Base-by-base conservation (phyloP, 2,888 invertebrate species). In the Cataglyphis livida region DNA sequence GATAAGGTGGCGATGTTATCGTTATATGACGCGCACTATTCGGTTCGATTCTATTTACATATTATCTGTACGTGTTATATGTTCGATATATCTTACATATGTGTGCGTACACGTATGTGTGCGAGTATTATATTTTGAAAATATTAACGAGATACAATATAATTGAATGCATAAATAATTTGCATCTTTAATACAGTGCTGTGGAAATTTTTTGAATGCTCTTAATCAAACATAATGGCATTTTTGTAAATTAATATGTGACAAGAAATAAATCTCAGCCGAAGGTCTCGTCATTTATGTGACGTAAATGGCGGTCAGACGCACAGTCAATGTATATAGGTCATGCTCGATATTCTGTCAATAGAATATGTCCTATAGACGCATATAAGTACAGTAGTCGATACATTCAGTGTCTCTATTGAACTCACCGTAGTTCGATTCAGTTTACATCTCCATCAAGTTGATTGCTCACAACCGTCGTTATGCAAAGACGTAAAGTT, bases 201-300 rank as follows among this genome's bases (percentile, higher is more conserved):
- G 25, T 18, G 21, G n/a, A 75, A 65, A 35, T 41, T 44, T n/a
- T 38, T 7, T 10, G 4, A 70, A 68, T 44, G 18, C 41, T 18
- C 18, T 7, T 44, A 59, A 78, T 78, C 35, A 70, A 25, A 70
- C 12, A 15, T 12, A 10, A 41, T 18, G 54, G 48, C 41, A n/a
- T 25, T 6, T 21, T 59, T 10, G 21, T 7, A 28, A 10, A 10
- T 68, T 78, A 59, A 68, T 25, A 32, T 25, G 18, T 18, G 18
- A 78, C 18, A 54, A 57, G 41, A 68, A 28, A 32, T 4, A 10
- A 15, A 7, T 48, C 48, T 78, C 66, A 57, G 41, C 10, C 28
- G 44, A 78, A 78, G 68, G 44, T 78, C 59, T 59, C 41, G 44
- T 7, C 41, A 70, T 78, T 78, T 78, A 68, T 59, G 59, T 70